These are phyloP conservation scores for Heterohyrax brucei DNA, from an alignment of 2,797 vertebrate species.

Conservation along the genomic window DNA sequence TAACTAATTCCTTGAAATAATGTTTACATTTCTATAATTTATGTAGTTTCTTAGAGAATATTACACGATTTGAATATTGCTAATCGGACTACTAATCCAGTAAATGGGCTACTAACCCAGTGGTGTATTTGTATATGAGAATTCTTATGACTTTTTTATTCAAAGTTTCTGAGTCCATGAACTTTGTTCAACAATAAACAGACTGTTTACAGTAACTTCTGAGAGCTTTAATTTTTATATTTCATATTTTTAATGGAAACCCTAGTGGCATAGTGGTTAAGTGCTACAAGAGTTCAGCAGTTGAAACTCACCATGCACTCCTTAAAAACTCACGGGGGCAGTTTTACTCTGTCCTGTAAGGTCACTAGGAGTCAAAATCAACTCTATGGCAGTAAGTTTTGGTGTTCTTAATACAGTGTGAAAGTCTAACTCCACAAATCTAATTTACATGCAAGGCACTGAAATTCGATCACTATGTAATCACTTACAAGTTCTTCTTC, in stretches of 20 bases:
- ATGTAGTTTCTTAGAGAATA: not conserved
- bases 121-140: not conserved
- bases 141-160: not conserved
- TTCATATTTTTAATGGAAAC: not conserved
- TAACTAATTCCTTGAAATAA: not conserved
- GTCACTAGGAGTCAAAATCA: no score
- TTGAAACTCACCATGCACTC: no score
- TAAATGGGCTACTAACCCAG: not conserved
- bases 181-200: not conserved
- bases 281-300: no score
- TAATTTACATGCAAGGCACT: not conserved
- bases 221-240: not conserved
- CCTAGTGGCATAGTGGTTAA: no score
- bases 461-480: not conserved
- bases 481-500: not conserved
- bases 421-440: not conserved
- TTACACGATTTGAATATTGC: not conserved
- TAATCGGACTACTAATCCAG: not conserved
- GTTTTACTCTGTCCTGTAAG: no score
- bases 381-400: no score
- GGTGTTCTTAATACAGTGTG: not conserved
- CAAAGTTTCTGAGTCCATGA: not conserved
- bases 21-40: not conserved
- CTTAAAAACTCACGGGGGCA: no score
- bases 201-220: not conserved